Evolutionary conservation across 2,888 invertebrate species (phyloP), one percentile per base, ranked within the genome.

Genomic region (Agriopis leucophaearia): DNA sequence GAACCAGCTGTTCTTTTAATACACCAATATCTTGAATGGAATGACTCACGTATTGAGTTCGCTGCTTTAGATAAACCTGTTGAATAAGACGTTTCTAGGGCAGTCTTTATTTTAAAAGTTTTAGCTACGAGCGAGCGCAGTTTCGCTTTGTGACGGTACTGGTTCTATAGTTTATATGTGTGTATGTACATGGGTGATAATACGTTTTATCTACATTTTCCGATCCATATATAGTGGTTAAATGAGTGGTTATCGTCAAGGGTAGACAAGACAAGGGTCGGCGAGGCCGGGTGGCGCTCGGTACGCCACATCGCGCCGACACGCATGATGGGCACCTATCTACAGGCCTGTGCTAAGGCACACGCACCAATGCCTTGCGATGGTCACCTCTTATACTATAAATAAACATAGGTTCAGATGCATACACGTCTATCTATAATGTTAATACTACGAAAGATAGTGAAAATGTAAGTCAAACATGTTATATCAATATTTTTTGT

Each of bases 361-460:
- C 83, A 87, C 92, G 92, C 91, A 90, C 90, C 89, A 84, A 67
- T 90, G 88, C 77, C 76, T 80, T 79, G 72, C 78, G 78, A 69
- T 79, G 76, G 81, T 81, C 80, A 80, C 74, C 79, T 80, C 80
- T 77, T 77, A 68, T 73, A 65, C 86, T 90, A 91, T 87, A 88
- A 88, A 91, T 91, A 90, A 82, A 82, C 73, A 73, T 55, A 56
- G 76, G 75, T 66, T 70, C 57, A 64, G 60, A 59, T 66, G 36
- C 35, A 13, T 35, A 62, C 69, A 73, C 27, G 13, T 18, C 36
- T 35, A 44, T 50, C n/a, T n/a, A 42, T 8, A 45, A 18, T 40
- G 5, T 16, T 48, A 57, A 9, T 57, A 44, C 12, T 47, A 36
- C 35, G 10, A 44, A 36, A 45, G 35, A 35, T 60, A 51, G 36